phyloP scores from a whole-genome alignment of 1,140 invertebrate genomes.

The Vanessa tameamea region DNA sequence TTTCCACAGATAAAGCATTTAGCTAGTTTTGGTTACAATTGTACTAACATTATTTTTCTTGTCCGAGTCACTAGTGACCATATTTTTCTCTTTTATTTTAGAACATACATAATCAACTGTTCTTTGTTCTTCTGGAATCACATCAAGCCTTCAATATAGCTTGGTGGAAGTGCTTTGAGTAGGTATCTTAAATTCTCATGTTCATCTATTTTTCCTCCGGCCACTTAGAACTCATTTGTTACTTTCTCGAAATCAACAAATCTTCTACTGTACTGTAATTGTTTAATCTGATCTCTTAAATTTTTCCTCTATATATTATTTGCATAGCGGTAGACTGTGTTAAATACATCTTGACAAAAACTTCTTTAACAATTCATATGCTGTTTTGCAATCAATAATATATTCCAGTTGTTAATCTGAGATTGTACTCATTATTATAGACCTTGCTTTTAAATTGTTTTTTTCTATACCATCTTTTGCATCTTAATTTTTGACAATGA shows the following conservation, averaged over 20 bases:
- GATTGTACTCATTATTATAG: constrained; percentile 50
- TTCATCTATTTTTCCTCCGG: constrained; percentile 36
- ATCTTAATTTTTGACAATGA: background rate
- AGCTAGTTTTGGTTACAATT: constrained; percentile 46
- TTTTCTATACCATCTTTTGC: constrained; percentile 32
- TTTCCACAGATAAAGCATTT: constrained; percentile 57
- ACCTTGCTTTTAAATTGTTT: constrained; percentile 48
- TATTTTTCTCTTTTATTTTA: constrained; percentile 68
- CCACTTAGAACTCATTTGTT: constrained; percentile 22
- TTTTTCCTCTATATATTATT: constrained; percentile 54
- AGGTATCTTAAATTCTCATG: constrained; percentile 62
- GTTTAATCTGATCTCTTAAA: constrained; percentile 49
- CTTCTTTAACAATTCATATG: constrained; percentile 46
- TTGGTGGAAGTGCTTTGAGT: constrained; percentile 48
- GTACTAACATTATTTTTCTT: constrained; percentile 52
- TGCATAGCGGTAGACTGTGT: constrained; percentile 53
- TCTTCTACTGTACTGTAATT: constrained; percentile 48
- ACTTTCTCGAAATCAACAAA: constrained; percentile 64
- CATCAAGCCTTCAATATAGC: no score
- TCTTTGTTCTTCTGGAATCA: constrained; percentile 58
- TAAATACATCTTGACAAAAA: constrained; percentile 55
- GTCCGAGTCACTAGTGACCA: constrained; percentile 31
- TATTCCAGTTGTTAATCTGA: constrained; percentile 41
- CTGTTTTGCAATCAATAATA: constrained; percentile 37
- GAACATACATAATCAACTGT: constrained; percentile 65